phyloP scores from a whole-genome alignment of 2,888 invertebrate species.

The Thumatha senex region DNA sequence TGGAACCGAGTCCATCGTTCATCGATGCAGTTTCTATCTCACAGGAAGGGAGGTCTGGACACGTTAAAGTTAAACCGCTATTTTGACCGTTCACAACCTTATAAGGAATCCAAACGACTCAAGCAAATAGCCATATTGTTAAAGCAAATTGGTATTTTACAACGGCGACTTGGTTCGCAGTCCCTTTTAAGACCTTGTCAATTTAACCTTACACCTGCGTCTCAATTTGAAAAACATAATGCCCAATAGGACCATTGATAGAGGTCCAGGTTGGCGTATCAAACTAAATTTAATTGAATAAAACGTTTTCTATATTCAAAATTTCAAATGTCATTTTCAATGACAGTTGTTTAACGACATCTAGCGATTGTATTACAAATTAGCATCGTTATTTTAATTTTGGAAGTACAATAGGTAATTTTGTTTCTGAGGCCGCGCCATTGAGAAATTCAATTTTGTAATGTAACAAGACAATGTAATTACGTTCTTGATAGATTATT shows the following conservation, averaged over 20 bases:
- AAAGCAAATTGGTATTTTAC: constrained; percentile 79
- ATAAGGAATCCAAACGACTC: constrained; percentile 68
- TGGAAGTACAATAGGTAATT: constrained; percentile 15
- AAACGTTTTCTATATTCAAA: constrained; percentile 47
- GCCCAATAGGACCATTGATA: constrained; percentile 13
- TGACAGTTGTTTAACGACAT: constrained; percentile 65
- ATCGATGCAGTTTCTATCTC: too few relatives aligned
- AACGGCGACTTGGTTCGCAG: constrained; percentile 67
- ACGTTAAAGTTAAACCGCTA: constrained; percentile 53
- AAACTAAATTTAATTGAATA: neutral
- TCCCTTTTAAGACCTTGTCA: constrained; percentile 55
- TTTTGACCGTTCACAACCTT: constrained; percentile 68
- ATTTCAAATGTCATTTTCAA: constrained; percentile 69
- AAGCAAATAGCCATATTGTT: constrained; percentile 78
- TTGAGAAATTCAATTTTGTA: constrained; percentile 11
- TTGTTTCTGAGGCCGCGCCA: neutral
- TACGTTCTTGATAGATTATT: neutral
- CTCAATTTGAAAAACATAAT: constrained; percentile 17
- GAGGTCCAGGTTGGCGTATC: constrained; percentile 10
- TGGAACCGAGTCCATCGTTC: too few relatives aligned
- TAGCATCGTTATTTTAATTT: constrained; percentile 14
- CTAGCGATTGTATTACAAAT: constrained; percentile 50
- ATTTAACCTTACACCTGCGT: constrained; percentile 32
- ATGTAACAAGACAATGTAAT: constrained; percentile 6
- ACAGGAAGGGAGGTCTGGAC: constrained; percentile 24